phyloP scores from a whole-genome alignment of 2,888 invertebrate genomes.

The Drosophila anomelani region DNA sequence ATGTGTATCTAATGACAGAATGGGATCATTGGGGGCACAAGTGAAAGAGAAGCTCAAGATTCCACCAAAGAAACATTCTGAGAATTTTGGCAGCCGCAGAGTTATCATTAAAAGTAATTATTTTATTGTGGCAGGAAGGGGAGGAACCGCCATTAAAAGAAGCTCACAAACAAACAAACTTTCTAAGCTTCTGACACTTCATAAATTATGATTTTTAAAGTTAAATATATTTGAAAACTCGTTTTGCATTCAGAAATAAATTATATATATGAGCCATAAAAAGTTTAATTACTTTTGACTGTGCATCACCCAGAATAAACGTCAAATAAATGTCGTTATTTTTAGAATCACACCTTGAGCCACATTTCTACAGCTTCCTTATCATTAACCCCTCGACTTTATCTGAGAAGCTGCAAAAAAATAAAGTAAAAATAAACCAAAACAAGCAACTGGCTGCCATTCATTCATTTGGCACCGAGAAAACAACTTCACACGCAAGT shows the following conservation, averaged over 20 bases:
- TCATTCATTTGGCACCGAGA: slow-evolving; percentile 37
- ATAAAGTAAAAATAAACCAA: background rate
- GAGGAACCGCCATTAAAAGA: slow-evolving; percentile 1
- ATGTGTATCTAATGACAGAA: slow-evolving; percentile 32
- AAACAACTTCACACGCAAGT: slow-evolving; percentile 45
- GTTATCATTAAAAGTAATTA: slow-evolving; percentile 40
- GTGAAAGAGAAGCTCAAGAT: slow-evolving; percentile 20
- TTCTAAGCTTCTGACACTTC: slow-evolving; percentile 6
- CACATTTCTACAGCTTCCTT: slow-evolving; percentile 48
- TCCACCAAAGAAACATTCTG: slow-evolving; percentile 15
- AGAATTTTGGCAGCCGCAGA: slow-evolving; percentile 30
- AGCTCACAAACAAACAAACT: slow-evolving; percentile 10
- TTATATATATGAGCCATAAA: slow-evolving; percentile 3
- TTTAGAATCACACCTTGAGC: slow-evolving; percentile 19
- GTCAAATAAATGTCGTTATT: slow-evolving; percentile 3
- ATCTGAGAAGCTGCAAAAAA: slow-evolving; percentile 18
- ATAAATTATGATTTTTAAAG: background rate
- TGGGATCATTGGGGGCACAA: slow-evolving; percentile 40
- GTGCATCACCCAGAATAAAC: slow-evolving; percentile 3
- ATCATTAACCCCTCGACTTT: slow-evolving; percentile 19
- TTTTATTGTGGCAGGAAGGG: slow-evolving; percentile 14
- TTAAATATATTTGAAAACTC: background rate
- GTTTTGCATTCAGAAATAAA: slow-evolving; percentile 2
- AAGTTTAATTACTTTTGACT: slow-evolving; percentile 14
- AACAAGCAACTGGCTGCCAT: slow-evolving; percentile 17